These are phyloP conservation scores for Xiphydria camelus DNA, from an alignment of 2,888 invertebrate species.

Conservation along the genomic window DNA sequence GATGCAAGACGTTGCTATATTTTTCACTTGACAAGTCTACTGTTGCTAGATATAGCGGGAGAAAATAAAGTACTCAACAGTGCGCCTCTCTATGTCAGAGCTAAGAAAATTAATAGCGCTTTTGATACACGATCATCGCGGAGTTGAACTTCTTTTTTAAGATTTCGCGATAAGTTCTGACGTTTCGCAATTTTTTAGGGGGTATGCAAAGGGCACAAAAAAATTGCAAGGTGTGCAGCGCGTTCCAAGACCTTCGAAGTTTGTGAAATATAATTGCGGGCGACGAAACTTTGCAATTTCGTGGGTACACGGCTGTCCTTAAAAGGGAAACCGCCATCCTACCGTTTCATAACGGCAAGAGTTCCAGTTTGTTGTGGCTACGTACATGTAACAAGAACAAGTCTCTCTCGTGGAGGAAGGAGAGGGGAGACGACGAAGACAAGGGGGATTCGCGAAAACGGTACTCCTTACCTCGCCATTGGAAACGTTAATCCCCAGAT, in stretches of 20 bases:
- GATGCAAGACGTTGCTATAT: too few species aligned
- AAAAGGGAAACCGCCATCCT: conserved; percentile 7
- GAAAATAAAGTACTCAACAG: too few species aligned
- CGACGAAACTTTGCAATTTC: not conserved
- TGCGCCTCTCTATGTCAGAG: too few species aligned
- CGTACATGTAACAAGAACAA: conserved; percentile 6
- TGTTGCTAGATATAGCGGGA: too few species aligned
- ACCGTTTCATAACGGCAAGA: conserved; percentile 17
- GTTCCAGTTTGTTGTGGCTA: conserved; percentile 15
- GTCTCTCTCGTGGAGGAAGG: conserved; percentile 14
- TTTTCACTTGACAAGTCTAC: too few species aligned
- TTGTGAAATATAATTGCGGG: not conserved
- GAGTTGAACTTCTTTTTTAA: too few species aligned
- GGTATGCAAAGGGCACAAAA: too few species aligned
- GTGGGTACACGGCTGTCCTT: not conserved
- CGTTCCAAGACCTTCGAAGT: too few species aligned
- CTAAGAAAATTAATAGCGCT: too few species aligned
- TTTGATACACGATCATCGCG: too few species aligned
- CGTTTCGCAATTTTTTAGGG: too few species aligned
- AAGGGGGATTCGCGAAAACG: conserved; percentile 16
- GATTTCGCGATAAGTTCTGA: too few species aligned
- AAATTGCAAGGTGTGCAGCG: not conserved
- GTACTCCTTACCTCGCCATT: conserved; percentile 79
- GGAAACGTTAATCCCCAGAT: conserved; percentile 88
- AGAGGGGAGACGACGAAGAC: conserved; percentile 11